These are phyloP conservation scores for Rhogogaster chlorosoma DNA, from an alignment of 2,888 invertebrate genomes.

Conservation along the genomic window DNA sequence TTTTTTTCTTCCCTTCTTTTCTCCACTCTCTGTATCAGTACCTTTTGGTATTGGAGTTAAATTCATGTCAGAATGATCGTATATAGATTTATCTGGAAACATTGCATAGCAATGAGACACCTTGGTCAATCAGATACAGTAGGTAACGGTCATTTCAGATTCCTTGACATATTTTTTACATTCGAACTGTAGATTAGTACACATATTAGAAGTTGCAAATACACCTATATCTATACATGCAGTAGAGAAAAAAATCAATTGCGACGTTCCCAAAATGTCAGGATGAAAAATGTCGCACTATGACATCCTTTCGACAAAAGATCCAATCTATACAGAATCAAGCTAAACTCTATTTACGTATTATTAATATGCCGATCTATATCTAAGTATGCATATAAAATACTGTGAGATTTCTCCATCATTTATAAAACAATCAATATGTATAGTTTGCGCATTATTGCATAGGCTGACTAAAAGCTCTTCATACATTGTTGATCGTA, in stretches of 20 bases:
- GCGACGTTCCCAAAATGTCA: conserved; percentile 5
- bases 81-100: conserved; percentile 48
- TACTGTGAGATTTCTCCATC: neutral
- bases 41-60: neutral
- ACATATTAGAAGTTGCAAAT: conserved; percentile 15
- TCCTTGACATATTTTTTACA: conserved; percentile 50
- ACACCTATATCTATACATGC: neutral
- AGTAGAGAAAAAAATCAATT: neutral
- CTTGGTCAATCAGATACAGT: conserved; percentile 54
- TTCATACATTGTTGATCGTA: neutral
- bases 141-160: conserved; percentile 48
- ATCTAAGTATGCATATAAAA: neutral
- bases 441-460: neutral
- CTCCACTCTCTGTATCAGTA: neutral
- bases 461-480: neutral
- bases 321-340: neutral
- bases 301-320: neutral
- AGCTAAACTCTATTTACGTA: neutral
- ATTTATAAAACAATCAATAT: conserved; percentile 9
- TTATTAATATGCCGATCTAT: neutral
- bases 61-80: conserved; percentile 14
- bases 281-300: neutral
- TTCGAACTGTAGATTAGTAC: conserved; percentile 4
- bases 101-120: conserved; percentile 51
- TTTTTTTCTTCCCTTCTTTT: neutral